Base-by-base conservation (phyloP, 2,888 invertebrate species). In the Pristionchus arcanus region DNA sequence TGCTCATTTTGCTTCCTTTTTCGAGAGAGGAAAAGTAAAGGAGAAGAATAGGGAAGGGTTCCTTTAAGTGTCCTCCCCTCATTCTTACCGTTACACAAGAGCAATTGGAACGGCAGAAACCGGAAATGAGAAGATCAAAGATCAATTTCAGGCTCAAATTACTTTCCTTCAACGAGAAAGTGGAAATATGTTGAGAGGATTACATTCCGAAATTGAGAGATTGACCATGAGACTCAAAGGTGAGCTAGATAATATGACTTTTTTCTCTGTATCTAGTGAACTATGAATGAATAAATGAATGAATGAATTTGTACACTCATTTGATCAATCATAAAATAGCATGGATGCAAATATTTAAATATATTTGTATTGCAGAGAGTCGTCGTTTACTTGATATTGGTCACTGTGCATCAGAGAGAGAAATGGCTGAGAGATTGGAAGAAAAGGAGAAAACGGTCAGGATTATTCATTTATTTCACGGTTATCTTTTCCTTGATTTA, bases 81-180 rank as follows among this genome's bases (percentile, higher is more conserved):
- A 7, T 55, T 55, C 53, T 28, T 21, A 25, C 84, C 53, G 31
- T 55, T 84, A 28, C 31, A 31, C 31, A 86, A 66, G 63, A n/a
- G n/a, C 63, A 66, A 49, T 66, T 66, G n/a, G 25, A 15, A 25
- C 1, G 63, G 16, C 16, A 21, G 66, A 86, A 63, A 37, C 53
- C 28, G 63, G 34, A 85, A 63, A 86, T 21, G 37, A 42, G 63
- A 16, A 66, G 37, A 86, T 16, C 86, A 66, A 66, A 31, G 28
- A 42, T 66, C 28, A 21, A 86, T 66, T 87, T 19, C 71, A 87
- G 87, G 89, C 89, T 15, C 89, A 89, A 42, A 89, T 89, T n/a
- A 25, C 55, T 0, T 89, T 89, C 53, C 89, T 89, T 28, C 89
- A 89, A 34, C 42, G 34, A 28, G 89, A 89, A 71, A 49, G 89